These are phyloP conservation scores for Darevskia mixta DNA, from an alignment of 2,797 vertebrate species.

Conservation along the genomic window DNA sequence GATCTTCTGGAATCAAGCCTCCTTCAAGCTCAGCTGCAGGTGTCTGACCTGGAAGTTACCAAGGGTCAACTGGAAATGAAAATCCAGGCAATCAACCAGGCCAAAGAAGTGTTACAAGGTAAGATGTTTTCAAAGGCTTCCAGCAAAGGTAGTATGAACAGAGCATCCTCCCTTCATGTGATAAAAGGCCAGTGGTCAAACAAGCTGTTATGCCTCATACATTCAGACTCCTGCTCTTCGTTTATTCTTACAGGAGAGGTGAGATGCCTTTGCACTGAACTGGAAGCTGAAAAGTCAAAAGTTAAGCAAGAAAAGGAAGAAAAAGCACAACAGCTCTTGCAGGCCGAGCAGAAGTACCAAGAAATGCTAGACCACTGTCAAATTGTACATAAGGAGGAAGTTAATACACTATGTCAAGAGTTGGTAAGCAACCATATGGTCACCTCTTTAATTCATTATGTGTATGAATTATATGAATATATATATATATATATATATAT, in stretches of 20 bases:
- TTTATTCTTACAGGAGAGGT: slow-evolving; percentile 81
- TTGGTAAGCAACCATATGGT: slow-evolving; percentile 57
- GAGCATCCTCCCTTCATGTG: neutral
- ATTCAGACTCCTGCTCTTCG: neutral
- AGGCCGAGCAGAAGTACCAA: slow-evolving; percentile 58
- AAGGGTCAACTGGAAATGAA: slow-evolving; percentile 82
- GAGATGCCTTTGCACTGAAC: slow-evolving; percentile 80
- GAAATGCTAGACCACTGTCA: slow-evolving; percentile 53
- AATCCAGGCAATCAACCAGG: slow-evolving; percentile 78
- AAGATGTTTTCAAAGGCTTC: slow-evolving; percentile 8
- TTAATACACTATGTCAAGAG: slow-evolving; percentile 68
- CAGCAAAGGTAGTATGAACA: neutral
- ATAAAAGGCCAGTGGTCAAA: neutral
- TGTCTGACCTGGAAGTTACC: slow-evolving; percentile 80
- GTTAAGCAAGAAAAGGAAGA: slow-evolving; percentile 72
- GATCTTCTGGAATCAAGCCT: slow-evolving; percentile 82
- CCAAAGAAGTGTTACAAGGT: slow-evolving; percentile 86
- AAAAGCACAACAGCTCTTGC: slow-evolving; percentile 66
- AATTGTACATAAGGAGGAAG: slow-evolving; percentile 71
- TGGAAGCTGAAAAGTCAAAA: slow-evolving; percentile 75
- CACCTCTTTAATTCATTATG: neutral
- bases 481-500: no score
- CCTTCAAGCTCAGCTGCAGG: slow-evolving; percentile 78
- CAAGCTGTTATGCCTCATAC: neutral
- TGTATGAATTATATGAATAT: no score